Evolutionary conservation across 2,888 invertebrate genomes (phyloP).

Genomic region (Psylliodes chrysocephalus): DNA sequence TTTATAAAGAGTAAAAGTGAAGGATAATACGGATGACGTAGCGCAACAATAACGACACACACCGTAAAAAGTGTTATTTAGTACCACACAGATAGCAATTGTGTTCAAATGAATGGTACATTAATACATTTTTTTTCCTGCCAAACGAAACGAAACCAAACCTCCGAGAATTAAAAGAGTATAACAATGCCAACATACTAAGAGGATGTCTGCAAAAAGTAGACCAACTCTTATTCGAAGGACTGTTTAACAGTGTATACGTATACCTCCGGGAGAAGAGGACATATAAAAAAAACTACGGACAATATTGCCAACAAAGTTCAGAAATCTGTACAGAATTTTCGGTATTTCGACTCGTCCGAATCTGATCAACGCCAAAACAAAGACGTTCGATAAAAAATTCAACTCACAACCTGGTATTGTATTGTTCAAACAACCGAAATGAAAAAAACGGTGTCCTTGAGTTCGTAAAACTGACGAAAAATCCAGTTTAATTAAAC

Average conservation of each 20-base stretch:
- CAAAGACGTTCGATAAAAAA: background rate
- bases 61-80: conserved; percentile 49
- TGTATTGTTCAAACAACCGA: too few relatives aligned
- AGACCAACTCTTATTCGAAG: conserved; percentile 37
- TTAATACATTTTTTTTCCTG: conserved; percentile 60
- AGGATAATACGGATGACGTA: conserved; percentile 39
- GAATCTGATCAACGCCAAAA: background rate
- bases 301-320: conserved; percentile 45
- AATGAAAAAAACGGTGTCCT: too few relatives aligned
- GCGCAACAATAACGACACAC: conserved; percentile 50
- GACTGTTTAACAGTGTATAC: conserved; percentile 46
- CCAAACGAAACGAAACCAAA: too few relatives aligned
- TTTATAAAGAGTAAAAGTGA: conserved; percentile 32
- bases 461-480: too few relatives aligned
- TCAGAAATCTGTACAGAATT: conserved; percentile 47
- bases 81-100: conserved; percentile 59
- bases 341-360: conserved; percentile 32
- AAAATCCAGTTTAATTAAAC: too few relatives aligned
- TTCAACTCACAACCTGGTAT: too few relatives aligned
- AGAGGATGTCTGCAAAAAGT: conserved; percentile 53
- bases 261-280: conserved; percentile 40
- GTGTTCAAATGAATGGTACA: conserved; percentile 62
- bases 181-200: conserved; percentile 57
- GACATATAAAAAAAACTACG: conserved; percentile 41
- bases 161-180: conserved; percentile 59